Evolutionary conservation across 2,113 vertebrate genomes (phyloP).

Genomic region (Cyprinodon variegatus): DNA sequence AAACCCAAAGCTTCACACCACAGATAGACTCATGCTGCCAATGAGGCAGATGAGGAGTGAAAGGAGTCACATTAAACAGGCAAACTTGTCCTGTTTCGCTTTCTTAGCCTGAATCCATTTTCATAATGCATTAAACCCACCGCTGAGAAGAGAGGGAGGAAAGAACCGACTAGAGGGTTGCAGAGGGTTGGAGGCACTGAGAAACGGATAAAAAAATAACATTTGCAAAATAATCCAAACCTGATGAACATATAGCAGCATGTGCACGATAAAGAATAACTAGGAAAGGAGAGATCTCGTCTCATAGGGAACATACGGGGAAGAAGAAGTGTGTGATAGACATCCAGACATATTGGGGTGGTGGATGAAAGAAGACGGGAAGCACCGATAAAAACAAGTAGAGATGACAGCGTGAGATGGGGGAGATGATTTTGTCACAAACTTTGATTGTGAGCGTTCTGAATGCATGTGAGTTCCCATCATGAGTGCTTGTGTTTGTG

Average conservation of each 20-base stretch:
- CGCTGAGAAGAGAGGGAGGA: slow-evolving; percentile 61
- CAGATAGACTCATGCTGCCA: slow-evolving; percentile 43
- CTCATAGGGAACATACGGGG: slow-evolving; percentile 66
- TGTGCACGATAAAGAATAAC: slow-evolving; percentile 65
- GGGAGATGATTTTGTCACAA: slow-evolving; percentile 68
- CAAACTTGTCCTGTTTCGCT: slow-evolving; percentile 73
- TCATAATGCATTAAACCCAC: slow-evolving; percentile 80
- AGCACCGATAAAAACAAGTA: slow-evolving; percentile 61
- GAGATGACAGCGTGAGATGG: slow-evolving; percentile 60
- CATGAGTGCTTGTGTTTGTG: slow-evolving; percentile 13
- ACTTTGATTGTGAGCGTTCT: slow-evolving; percentile 49
- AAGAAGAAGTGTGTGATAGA: slow-evolving; percentile 69
- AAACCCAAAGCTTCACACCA: slow-evolving; percentile 28
- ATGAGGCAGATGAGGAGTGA: slow-evolving; percentile 75
- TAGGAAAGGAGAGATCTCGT: slow-evolving; percentile 51
- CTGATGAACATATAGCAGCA: slow-evolving; percentile 58
- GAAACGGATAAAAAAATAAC: slow-evolving; percentile 43
- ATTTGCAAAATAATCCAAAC: slow-evolving; percentile 68
- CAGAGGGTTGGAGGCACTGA: slow-evolving; percentile 23
- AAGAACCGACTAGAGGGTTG: slow-evolving; percentile 34
- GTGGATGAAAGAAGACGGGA: slow-evolving; percentile 72
- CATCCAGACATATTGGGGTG: slow-evolving; percentile 66
- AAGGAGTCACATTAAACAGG: slow-evolving; percentile 76
- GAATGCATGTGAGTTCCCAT: slow-evolving; percentile 34
- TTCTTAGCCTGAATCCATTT: slow-evolving; percentile 78